Evolutionary conservation across 1,140 invertebrate genomes (phyloP), one percentile per base, ranked within the genome.

Genomic region (Drosophila chauvacae): DNA sequence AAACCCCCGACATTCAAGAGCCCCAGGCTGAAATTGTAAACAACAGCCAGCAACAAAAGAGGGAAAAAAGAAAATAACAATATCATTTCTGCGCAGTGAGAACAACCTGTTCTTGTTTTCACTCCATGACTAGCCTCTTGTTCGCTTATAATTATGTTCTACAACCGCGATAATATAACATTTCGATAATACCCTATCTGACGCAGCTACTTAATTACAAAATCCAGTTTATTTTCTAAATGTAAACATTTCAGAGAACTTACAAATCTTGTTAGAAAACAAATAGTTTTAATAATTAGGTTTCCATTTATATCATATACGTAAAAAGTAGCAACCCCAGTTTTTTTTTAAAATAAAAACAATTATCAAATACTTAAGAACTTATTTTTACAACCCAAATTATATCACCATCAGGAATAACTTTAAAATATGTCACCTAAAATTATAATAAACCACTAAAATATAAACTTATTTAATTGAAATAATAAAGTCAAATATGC

Each of bases 1-100:
- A 86, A 86, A 80, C 61, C 64, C 82, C 74, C 74, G 61, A 44
- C 23, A 30, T 20, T 56, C 63, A 65, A 64, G 61, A 51, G 55
- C 70, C 79, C 11, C 48, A 18, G 33, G 63, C 50, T 23, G 30
- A 45, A 71, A 72, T 51, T 51, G 53, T 70, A 53, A 55, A 45
- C 62, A 68, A 68, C 47, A 45, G 20, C 7, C 42, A 45, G 23
- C 44, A 23, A 42, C 13, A 35, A 44, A 26, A 39, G 10, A 18
- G 51, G 30, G 7, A 45, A 37, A 61, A 61, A 71, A 57, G 11
- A 66, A 58, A 76, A 76, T 44, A 77, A 66, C 61, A 59, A 77
- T 39, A 61, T 77, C 50, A 77, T 69, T 77, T 59, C 39, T 68
- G 50, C 73, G 56, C 57, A 77, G 64, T 51, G 45, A 39, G 55